phyloP scores from a whole-genome alignment of 2,888 invertebrate genomes.

The Platypus cylindrus region DNA sequence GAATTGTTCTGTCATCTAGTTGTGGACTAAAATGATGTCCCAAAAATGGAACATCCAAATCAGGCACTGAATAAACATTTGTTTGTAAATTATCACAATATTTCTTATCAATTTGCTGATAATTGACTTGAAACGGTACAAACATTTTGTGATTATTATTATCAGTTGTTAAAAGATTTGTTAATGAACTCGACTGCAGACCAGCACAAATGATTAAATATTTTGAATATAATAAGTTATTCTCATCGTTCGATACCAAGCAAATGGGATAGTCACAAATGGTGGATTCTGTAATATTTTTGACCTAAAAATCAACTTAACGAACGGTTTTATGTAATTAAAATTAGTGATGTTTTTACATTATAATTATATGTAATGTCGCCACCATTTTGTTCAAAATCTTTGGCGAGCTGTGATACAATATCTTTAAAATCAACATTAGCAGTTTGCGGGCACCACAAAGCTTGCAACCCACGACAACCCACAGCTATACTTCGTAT shows the following conservation, averaged over 20 bases:
- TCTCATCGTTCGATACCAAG: constrained; percentile 32
- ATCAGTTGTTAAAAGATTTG: constrained; percentile 52
- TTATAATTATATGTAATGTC: constrained; percentile 57
- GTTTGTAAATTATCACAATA: constrained; percentile 66
- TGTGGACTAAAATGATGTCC: constrained; percentile 95
- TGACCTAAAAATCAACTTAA: constrained; percentile 13
- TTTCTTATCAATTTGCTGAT: constrained; percentile 62
- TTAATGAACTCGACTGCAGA: constrained; percentile 76
- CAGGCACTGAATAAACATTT: constrained; percentile 96
- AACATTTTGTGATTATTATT: constrained; percentile 51
- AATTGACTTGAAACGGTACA: constrained; percentile 89
- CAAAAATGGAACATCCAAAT: constrained; percentile 89
- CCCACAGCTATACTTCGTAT: constrained; percentile 18
- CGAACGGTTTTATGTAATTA: too few relatives aligned
- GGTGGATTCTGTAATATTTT: constrained; percentile 41
- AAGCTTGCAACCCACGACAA: constrained; percentile 50
- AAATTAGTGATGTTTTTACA: too few relatives aligned
- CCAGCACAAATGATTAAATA: constrained; percentile 87
- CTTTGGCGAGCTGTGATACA: constrained; percentile 61
- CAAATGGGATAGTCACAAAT: constrained; percentile 40
- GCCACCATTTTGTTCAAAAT: constrained; percentile 65
- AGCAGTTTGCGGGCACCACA: constrained; percentile 67
- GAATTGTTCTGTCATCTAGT: constrained; percentile 73
- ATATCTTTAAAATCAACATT: constrained; percentile 84
- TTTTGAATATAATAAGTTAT: constrained; percentile 44